Evolutionary conservation across 1,140 invertebrate species (phyloP).

Genomic region (Wiebesia pumilae): DNA sequence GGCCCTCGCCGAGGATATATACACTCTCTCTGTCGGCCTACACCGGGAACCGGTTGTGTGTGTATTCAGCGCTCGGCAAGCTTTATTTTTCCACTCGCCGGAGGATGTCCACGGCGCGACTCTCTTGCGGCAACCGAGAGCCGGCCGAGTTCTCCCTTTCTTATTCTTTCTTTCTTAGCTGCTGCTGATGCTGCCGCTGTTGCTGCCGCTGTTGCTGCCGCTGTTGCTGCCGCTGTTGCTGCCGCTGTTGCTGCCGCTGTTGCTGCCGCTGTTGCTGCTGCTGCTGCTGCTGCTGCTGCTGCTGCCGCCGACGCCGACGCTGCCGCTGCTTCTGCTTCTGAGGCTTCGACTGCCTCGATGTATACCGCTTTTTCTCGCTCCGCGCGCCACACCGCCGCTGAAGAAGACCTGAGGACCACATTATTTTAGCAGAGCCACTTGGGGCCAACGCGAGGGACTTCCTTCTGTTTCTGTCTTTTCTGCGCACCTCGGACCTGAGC

Average conservation of each 20-base stretch:
- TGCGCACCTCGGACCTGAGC: background rate
- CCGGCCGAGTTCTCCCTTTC: slow-evolving; percentile 40
- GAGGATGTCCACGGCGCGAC: slow-evolving; percentile 40
- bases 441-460: background rate
- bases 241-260: background rate
- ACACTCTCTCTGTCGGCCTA: slow-evolving; percentile 8
- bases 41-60: slow-evolving; percentile 45
- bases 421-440: slow-evolving; percentile 15
- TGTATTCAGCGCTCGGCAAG: slow-evolving; percentile 13
- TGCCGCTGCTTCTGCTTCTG: background rate
- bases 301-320: background rate
- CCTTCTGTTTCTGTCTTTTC: slow-evolving; percentile 28
- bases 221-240: background rate
- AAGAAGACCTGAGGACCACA: slow-evolving; percentile 36
- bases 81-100: slow-evolving; percentile 47
- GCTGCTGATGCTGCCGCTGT: background rate
- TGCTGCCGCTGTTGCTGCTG: slow-evolving; percentile 1
- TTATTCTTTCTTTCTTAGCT: slow-evolving; percentile 20
- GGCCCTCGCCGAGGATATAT: background rate
- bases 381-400: background rate
- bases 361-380: slow-evolving; percentile 32
- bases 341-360: background rate
- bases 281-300: background rate
- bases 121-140: slow-evolving; percentile 24
- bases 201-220: background rate